Conservation (phyloP, 2,797 vertebrate genomes). For the Nannoperca obscura region DNA sequence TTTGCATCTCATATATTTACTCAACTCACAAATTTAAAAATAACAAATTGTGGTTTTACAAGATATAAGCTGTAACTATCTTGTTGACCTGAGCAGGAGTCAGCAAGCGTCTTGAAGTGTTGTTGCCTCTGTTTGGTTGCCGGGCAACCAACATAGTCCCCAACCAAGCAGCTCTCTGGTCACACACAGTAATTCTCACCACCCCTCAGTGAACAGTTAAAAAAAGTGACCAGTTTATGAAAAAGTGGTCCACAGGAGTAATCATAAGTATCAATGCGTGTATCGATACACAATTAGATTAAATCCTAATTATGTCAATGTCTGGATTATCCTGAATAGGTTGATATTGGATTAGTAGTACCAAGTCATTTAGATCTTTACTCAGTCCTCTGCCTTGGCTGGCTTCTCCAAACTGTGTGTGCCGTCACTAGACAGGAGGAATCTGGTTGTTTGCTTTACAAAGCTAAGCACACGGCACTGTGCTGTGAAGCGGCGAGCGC, state of each 20-base stretch:
- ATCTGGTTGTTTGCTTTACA: not conserved
- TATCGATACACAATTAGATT: not conserved
- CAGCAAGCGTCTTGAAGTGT: not conserved
- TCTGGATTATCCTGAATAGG: not conserved
- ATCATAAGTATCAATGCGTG: not conserved
- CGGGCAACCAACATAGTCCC: not conserved
- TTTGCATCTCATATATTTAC: not conserved
- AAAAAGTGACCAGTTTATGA: not conserved
- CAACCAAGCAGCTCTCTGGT: not conserved
- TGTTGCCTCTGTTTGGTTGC: not conserved
- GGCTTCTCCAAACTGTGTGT: not conserved
- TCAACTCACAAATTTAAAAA: not conserved
- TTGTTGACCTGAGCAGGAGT: no score
- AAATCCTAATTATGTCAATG: not conserved
- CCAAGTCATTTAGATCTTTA: not conserved
- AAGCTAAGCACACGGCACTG: not conserved
- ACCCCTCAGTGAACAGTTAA: not conserved
- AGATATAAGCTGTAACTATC: not conserved
- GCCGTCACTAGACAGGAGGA: conserved; percentile 7
- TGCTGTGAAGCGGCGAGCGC: not conserved
- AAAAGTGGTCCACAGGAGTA: not conserved
- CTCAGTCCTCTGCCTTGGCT: not conserved
- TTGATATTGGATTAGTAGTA: not conserved
- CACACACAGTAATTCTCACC: not conserved
- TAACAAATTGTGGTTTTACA: not conserved